Conservation (phyloP, 2,113 vertebrate species). For the Tympanuchus pallidicinctus region DNA sequence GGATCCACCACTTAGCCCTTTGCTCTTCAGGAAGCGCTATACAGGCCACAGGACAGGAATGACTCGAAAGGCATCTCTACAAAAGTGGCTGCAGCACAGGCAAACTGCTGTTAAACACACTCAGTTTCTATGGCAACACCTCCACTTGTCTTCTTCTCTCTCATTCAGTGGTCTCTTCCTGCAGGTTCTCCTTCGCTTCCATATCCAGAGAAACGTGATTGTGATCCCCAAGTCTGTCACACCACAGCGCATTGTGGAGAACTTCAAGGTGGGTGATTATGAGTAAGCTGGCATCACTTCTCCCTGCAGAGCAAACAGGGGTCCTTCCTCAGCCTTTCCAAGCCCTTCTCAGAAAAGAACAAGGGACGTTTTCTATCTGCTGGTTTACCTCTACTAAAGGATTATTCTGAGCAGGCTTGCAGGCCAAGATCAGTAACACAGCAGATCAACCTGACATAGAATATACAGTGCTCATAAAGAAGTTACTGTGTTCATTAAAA, state of each 20-base stretch:
- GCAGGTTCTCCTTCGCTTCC: conserved; percentile 88
- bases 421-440: not conserved
- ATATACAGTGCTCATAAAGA: not conserved
- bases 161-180: not conserved
- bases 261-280: too few relatives aligned
- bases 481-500: not conserved
- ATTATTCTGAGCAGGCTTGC: not conserved
- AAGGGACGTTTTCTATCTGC: not conserved
- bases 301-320: too few relatives aligned
- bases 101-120: not conserved
- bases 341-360: too few relatives aligned
- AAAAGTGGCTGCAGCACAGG: not conserved
- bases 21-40: not conserved
- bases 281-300: too few relatives aligned
- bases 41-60: too few relatives aligned
- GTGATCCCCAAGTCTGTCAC: too few relatives aligned
- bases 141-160: not conserved
- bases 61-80: not conserved
- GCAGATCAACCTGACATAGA: not conserved
- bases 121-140: not conserved
- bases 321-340: too few relatives aligned
- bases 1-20: too few relatives aligned
- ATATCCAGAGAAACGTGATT: conserved; percentile 84
- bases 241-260: too few relatives aligned
- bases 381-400: not conserved